phyloP scores from a whole-genome alignment of 2,797 vertebrate species.

The Anolis apletophallus region DNA sequence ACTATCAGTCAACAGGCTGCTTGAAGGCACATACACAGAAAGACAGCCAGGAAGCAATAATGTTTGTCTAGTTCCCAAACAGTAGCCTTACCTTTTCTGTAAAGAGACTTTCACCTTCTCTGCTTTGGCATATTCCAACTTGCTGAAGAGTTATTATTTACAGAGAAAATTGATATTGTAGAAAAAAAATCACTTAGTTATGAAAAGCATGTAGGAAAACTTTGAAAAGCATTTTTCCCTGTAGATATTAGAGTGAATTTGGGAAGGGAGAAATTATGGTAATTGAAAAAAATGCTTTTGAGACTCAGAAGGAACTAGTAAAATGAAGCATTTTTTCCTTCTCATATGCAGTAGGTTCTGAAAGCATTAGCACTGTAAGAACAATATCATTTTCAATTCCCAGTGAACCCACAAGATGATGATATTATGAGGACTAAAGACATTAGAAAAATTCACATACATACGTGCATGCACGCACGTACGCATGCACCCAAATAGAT shows the following conservation, averaged over 20 bases:
- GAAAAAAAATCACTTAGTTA: constrained; percentile 29
- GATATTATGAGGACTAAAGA: neutral
- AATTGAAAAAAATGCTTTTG: constrained; percentile 16
- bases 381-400: neutral
- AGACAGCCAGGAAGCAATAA: neutral
- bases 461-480: too few species aligned
- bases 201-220: constrained; percentile 11
- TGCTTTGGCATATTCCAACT: neutral
- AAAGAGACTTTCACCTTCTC: neutral
- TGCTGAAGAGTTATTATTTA: constrained; percentile 16
- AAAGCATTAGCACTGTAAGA: neutral
- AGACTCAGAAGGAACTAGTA: neutral
- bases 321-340: neutral
- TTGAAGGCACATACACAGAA: neutral
- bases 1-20: neutral
- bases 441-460: neutral
- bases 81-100: neutral
- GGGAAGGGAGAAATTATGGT: neutral
- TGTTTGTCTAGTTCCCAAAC: neutral
- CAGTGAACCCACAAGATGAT: neutral
- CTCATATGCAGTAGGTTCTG: neutral
- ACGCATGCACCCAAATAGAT: too few species aligned
- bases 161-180: neutral
- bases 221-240: constrained; percentile 10
- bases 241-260: neutral